These are phyloP conservation scores for Heliocidaris tuberculata DNA, from an alignment of 35 echinoderm and acorn worm species.

Conservation along the genomic window DNA sequence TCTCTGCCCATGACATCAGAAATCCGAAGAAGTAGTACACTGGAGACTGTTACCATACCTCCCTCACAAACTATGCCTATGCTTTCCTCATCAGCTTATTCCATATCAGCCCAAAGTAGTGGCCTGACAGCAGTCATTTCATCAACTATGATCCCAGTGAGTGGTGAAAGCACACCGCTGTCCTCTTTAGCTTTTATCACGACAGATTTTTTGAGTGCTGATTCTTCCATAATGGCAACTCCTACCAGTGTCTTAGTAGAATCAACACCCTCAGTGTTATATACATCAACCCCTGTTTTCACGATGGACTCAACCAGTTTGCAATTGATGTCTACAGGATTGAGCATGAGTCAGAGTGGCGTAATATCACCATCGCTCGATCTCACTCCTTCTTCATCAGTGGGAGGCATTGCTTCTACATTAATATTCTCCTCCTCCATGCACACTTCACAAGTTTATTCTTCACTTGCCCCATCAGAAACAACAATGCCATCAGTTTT, in stretches of 20 bases:
- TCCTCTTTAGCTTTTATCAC: not conserved
- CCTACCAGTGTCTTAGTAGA: not conserved
- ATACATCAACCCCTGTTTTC: not conserved
- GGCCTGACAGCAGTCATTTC: not conserved
- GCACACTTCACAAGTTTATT: not conserved
- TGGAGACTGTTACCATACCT: not conserved
- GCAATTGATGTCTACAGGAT: not conserved
- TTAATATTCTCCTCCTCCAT: not conserved
- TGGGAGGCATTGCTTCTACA: not conserved
- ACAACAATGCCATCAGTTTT: not conserved
- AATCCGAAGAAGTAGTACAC: not conserved
- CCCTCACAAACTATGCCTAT: not conserved
- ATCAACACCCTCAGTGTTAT: not conserved
- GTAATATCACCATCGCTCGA: not conserved
- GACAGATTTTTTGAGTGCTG: not conserved
- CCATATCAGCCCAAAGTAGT: not conserved
- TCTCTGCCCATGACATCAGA: not conserved
- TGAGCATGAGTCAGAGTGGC: not conserved
- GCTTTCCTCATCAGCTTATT: not conserved
- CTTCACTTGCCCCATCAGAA: not conserved
- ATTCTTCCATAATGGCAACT: not conserved
- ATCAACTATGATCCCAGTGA: not conserved
- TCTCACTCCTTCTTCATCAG: not conserved
- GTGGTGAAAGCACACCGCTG: not conserved
- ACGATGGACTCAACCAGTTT: conserved; percentile 10